These are phyloP conservation scores for Micromussa lordhowensis DNA, from an alignment of 92 coral and sea anemone genomes.

Conservation along the genomic window DNA sequence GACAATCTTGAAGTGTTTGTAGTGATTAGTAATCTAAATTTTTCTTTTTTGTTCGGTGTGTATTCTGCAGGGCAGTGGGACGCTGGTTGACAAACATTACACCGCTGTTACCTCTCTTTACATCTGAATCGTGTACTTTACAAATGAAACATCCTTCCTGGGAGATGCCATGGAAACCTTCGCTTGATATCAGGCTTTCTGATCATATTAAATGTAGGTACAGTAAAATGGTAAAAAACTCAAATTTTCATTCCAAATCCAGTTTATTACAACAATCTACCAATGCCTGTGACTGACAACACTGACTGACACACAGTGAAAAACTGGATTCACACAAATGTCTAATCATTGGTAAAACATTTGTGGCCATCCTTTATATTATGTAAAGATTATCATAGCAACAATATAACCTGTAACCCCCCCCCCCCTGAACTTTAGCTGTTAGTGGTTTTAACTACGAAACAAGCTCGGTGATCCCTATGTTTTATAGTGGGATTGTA, in stretches of 20 bases:
- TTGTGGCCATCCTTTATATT: too few relatives aligned
- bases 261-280: background rate
- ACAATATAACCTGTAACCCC: too few relatives aligned
- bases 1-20: too few relatives aligned
- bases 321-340: too few relatives aligned
- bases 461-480: too few relatives aligned
- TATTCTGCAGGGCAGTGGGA: slow-evolving; percentile 73
- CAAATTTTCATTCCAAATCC: background rate
- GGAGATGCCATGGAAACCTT: slow-evolving; percentile 97
- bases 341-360: too few relatives aligned
- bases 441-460: too few relatives aligned
- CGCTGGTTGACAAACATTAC: slow-evolving; percentile 95
- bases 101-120: slow-evolving; percentile 91
- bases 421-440: too few relatives aligned
- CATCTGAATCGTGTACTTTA: slow-evolving; percentile 81
- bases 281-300: background rate
- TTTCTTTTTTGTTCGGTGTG: background rate
- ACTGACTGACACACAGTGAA: too few relatives aligned
- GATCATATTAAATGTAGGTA: slow-evolving; percentile 95
- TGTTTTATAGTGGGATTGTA: too few relatives aligned
- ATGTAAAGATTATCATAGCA: too few relatives aligned
- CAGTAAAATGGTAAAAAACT: background rate
- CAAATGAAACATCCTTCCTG: slow-evolving; percentile 92
- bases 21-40: too few relatives aligned
- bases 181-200: slow-evolving; percentile 91